Evolutionary conservation across 2,797 vertebrate species (phyloP).

Genomic region (Chaetodon trifasciatus): DNA sequence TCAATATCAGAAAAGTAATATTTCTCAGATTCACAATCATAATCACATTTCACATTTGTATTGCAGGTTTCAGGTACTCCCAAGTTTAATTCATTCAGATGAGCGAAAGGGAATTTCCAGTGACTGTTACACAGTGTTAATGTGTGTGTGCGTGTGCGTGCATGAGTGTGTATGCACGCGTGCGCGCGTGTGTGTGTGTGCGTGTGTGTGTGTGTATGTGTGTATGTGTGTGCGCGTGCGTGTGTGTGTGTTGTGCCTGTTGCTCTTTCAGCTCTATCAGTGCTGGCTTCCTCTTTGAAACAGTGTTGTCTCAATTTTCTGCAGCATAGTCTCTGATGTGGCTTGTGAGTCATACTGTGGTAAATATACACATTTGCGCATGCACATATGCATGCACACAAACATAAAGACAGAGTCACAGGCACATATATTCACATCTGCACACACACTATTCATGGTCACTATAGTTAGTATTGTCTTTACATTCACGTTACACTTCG

Average conservation of each 20-base stretch:
- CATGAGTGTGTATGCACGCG: conserved; percentile 34
- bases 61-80: conserved; percentile 43
- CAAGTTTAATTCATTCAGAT: conserved; percentile 68
- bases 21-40: not conserved
- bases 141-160: conserved; percentile 39
- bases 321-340: conserved; percentile 81
- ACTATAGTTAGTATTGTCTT: conserved; percentile 51
- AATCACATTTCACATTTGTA: not conserved
- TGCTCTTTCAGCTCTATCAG: conserved; percentile 78
- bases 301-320: conserved; percentile 82
- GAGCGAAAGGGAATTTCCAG: conserved; percentile 77
- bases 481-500: conserved; percentile 32
- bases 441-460: conserved; percentile 46
- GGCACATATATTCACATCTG: conserved; percentile 38
- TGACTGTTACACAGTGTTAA: conserved; percentile 44
- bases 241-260: conserved; percentile 58
- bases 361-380: conserved; percentile 78
- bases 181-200: too few relatives aligned
- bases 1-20: not conserved
- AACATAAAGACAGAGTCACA: conserved; percentile 41
- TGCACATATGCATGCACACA: conserved; percentile 43
- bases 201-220: too few relatives aligned
- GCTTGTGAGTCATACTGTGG: conserved; percentile 83
- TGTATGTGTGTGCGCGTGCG: too few relatives aligned
- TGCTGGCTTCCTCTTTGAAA: conserved; percentile 84